phyloP scores from a whole-genome alignment of 2,888 invertebrate species.

The Leptogaster cylindrica region DNA sequence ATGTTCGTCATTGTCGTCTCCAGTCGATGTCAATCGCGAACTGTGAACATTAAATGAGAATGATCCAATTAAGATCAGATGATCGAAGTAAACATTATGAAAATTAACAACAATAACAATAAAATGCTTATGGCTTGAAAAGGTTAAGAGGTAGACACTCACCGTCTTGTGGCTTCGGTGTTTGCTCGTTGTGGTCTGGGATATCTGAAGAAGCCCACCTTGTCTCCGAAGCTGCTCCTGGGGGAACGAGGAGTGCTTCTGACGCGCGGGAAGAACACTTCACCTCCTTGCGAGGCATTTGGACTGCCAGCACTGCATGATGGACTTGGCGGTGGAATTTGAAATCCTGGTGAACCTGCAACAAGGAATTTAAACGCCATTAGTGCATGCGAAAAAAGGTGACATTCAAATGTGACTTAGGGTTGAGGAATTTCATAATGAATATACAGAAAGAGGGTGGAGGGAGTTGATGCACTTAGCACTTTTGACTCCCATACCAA shows the following conservation, averaged over 20 bases:
- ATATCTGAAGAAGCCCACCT: conserved; percentile 55
- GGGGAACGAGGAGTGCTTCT: conserved; percentile 57
- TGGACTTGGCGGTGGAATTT: conserved; percentile 61
- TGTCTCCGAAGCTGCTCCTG: conserved; percentile 58
- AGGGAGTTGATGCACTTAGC: background rate
- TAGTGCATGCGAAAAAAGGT: conserved; percentile 5
- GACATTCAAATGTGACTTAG: background rate
- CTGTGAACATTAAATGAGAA: conserved; percentile 53
- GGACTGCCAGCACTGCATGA: conserved; percentile 58
- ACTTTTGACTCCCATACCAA: conserved; percentile 17
- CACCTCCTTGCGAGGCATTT: conserved; percentile 53
- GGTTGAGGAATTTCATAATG: too few relatives aligned
- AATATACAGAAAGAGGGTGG: background rate
- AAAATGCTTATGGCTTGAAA: background rate
- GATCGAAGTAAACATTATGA: too few relatives aligned
- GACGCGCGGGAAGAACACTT: conserved; percentile 59
- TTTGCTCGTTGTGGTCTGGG: conserved; percentile 14
- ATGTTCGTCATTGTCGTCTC: conserved; percentile 61
- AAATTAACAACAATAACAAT: background rate
- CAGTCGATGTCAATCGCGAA: conserved; percentile 60
- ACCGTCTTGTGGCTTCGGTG: conserved; percentile 58
- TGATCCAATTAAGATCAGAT: too few relatives aligned
- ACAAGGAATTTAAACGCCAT: conserved; percentile 42
- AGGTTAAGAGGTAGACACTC: conserved; percentile 46
- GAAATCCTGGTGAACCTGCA: conserved; percentile 59